phyloP scores from a whole-genome alignment of 2,888 invertebrate genomes.

The Myopa tessellatipennis region DNA sequence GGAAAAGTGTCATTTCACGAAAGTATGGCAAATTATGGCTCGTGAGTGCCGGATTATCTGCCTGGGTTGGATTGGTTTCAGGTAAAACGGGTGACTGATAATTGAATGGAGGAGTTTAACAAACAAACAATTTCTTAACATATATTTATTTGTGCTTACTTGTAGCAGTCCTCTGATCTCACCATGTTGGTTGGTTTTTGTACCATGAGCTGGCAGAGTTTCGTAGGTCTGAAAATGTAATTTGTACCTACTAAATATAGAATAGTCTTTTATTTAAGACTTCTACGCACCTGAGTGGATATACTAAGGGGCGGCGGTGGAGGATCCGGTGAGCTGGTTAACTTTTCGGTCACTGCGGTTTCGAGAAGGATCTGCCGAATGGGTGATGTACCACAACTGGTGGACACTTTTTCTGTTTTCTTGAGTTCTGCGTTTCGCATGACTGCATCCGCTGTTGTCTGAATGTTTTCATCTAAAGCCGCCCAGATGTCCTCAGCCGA shows the following conservation, averaged over 20 bases:
- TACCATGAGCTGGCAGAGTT: conserved; percentile 53
- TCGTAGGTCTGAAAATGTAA: conserved; percentile 71
- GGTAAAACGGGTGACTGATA: background rate
- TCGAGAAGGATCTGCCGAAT: conserved; percentile 68
- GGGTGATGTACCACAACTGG: conserved; percentile 75
- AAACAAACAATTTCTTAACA: no score
- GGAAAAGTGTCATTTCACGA: conserved; percentile 53
- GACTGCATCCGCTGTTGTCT: conserved; percentile 61
- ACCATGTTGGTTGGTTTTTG: conserved; percentile 29
- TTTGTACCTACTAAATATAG: background rate
- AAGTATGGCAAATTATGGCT: conserved; percentile 55
- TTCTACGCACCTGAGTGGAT: conserved; percentile 79
- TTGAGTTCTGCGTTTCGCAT: conserved; percentile 50
- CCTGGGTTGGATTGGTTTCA: background rate
- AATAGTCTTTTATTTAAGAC: no score
- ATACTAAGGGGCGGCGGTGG: conserved; percentile 87
- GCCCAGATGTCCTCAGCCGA: conserved; percentile 67
- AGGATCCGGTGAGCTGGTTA: conserved; percentile 70
- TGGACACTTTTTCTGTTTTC: conserved; percentile 67
- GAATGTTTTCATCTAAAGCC: conserved; percentile 66
- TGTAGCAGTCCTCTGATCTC: conserved; percentile 9
- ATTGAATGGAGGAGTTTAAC: no score
- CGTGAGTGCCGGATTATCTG: conserved; percentile 39
- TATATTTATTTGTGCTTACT: background rate
- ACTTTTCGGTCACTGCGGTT: conserved; percentile 66